Base-by-base conservation (phyloP, 2,797 vertebrate genomes). In the Bryconaethiops microstoma region DNA sequence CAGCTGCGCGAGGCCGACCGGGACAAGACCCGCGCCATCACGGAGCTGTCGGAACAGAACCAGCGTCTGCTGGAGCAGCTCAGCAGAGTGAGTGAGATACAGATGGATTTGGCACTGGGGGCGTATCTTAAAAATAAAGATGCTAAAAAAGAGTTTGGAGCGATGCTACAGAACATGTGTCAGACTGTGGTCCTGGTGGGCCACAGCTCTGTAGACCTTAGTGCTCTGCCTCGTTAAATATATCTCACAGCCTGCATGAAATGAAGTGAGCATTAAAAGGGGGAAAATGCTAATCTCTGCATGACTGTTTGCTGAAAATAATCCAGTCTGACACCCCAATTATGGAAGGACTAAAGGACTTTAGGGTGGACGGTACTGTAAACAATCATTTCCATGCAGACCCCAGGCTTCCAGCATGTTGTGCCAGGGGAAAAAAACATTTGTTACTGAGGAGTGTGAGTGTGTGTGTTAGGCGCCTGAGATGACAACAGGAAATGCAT, bases 11-110 rank as follows among this genome's bases (percentile, higher is more conserved):
- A 99, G 83, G 95, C 95, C 0, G 96, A 99, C 87, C 90, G 96
- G 0, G 96, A 98, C 88, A 99, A 98, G 91, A 96, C 93, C 0
- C 94, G 94, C 63, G 95, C 94, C 1, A 94, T 99, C 87, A 94
- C 96, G 59, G 96, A 99, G 88, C 94, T 99, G 78, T 97, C 97
- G 0, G 97, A 99, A 91, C 97, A 99, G 93, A 99, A 99, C 95
- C 97, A 99, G 81, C 95, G 96, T 88, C 94, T 99, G 83, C 89
- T 99, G 91, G 97, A 99, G 92, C 97, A 99, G 90, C 97, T 99
- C 90, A 97, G 91, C 88, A 95, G 95, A 96, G 98, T 99, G 88
- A 98, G 97, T 67, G 40, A 6, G 23, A 21, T 23, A 9, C 35
- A n/a, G n/a, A 64, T 60, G 67, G 12, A 13, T n/a, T 40, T 19